Base-by-base conservation (phyloP, 2,888 invertebrate species). In the Conchocele bisecta region DNA sequence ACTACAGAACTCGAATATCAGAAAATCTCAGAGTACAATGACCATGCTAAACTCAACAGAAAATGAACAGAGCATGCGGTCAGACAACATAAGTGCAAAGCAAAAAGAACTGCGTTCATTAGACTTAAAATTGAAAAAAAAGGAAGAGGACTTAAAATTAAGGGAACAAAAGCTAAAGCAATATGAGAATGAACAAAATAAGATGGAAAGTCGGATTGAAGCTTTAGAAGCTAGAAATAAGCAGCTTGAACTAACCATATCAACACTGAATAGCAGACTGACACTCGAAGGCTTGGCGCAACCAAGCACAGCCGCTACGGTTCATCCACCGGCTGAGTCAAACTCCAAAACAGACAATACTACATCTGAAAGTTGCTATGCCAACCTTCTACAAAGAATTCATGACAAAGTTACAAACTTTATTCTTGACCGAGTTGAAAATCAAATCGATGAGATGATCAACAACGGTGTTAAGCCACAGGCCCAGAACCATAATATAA, bases 201-300 rank as follows among this genome's bases (percentile, higher is more conserved):
- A 50, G 31, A 4, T 50, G 6, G 29, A 50, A 15, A 50, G n/a
- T 9, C 28, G 31, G 20, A n/a, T 50, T n/a, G 50, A 50, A 50
- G 31, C n/a, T 17, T 33, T 50, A 31, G 50, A 50, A 50, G 28
- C 20, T 29, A 50, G 17, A 50, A 29, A 50, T 33, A 50, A 50
- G 22, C 29, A 50, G 50, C 50, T 50, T 50, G 50, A 50, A 50
- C 31, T 29, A n/a, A 28, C 50, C 3, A 50, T 50, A 26, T 50
- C 31, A 28, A 50, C 50, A 3, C 17, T 50, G 50, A 26, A 50
- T n/a, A 50, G 29, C 6, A 50, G 50, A 28, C 26, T 50, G n/a
- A 50, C n/a, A n/a, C n/a, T n/a, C n/a, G n/a, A n/a, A n/a, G n/a
- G n/a, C n/a, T n/a, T n/a, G n/a, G n/a, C n/a, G n/a, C n/a, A n/a